Evolutionary conservation across 2,797 vertebrate genomes (phyloP), one percentile per base, ranked within the genome.

Genomic region (Gymnoscopelus braueri): DNA sequence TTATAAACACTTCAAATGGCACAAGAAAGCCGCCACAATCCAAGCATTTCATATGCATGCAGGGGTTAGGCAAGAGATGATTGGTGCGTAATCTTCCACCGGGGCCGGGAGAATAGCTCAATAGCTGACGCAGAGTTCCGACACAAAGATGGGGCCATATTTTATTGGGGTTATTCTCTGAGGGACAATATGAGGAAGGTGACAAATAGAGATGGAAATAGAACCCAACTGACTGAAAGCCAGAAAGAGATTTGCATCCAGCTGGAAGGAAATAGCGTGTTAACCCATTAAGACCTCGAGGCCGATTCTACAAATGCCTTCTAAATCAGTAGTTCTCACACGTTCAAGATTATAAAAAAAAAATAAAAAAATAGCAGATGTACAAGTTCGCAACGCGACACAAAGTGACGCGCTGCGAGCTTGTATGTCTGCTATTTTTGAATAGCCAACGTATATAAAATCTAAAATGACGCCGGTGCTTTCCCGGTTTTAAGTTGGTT

Each of bases 1-100:
- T 75, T 72, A 80, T 78, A 82, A 88, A 87, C 81, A 74, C 67
- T 62, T 63, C n/a, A 39, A 47, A 71, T 74, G 70, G 84, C 79
- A 53, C 51, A 29, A 52, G 61, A 72, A 59, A 70, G 63, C 19
- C 52, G 11, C 65, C 65, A 67, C 67, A 78, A 76, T 74, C 35
- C 56, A 39, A 56, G 57, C 51, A 32, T 57, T 70, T 74, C 26
- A 51, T 32, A 24, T 73, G 19, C 56, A 44, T 10, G 39, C 39
- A 1, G 2, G 39, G 6, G 39, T 39, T 39, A 39, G 39, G 39
- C 39, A 39, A 44, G 39, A 44, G 39, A 44, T 44, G 39, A 44
- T 44, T 44, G 39, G 39, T 2, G 39, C 39, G 1, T 44, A 44
- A 7, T 44, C 39, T 44, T 44, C 39, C 39, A 9, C 2, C 2